Evolutionary conservation across 2,888 invertebrate genomes (phyloP).

Genomic region (Nasonia oneida): DNA sequence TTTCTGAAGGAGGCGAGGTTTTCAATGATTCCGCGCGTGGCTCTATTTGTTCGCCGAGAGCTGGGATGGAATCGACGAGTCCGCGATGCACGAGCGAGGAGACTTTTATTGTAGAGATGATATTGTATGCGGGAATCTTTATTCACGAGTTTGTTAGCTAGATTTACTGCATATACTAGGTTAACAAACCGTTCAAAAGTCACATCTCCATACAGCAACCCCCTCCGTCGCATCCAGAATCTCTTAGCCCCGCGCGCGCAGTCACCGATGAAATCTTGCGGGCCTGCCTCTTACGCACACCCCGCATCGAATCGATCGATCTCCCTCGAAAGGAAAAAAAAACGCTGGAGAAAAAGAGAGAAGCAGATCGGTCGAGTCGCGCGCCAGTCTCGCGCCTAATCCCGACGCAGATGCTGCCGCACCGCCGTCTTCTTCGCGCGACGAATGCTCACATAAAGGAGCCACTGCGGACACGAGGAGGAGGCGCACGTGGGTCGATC

Average conservation of each 20-base stretch:
- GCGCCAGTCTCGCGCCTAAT: conserved; percentile 32
- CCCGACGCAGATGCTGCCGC: conserved; percentile 36
- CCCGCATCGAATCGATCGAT: conserved; percentile 47
- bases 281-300: neutral
- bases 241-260: conserved; percentile 6
- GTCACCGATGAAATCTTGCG: conserved; percentile 55
- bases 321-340: conserved; percentile 30
- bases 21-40: conserved; percentile 16
- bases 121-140: neutral
- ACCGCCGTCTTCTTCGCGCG: conserved; percentile 36
- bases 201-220: neutral
- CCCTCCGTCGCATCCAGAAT: neutral
- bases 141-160: no score
- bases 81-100: neutral
- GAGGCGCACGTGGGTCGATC: conserved; percentile 75
- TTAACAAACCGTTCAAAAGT: no score
- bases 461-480: conserved; percentile 31
- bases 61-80: conserved; percentile 21
- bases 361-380: conserved; percentile 7
- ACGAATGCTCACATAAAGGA: conserved; percentile 49
- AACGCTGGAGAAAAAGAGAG: conserved; percentile 16
- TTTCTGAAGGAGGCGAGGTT: neutral
- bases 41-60: conserved; percentile 22
- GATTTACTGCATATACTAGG: neutral
- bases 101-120: neutral